Evolutionary conservation across 92 coral and sea anemone species (phyloP), one percentile per base, ranked within the genome.

Genomic region (Bergia puertoricense): DNA sequence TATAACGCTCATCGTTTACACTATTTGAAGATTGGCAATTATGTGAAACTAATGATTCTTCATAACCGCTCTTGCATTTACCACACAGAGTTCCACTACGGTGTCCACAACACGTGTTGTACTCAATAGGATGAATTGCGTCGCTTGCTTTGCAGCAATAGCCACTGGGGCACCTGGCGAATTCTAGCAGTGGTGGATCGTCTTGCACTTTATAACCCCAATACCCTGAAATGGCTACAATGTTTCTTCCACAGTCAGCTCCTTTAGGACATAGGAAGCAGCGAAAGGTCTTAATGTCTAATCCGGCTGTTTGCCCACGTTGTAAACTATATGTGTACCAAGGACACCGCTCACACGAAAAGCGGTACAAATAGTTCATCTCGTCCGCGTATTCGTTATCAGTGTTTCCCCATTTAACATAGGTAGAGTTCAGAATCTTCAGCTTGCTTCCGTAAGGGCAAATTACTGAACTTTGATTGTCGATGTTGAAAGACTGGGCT

Each of bases 41-140:
- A 0, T 30, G 48, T 11, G 73, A 57, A 59, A 80, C 45, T 30
- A 80, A 16, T 16, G 85, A 57, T 57, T 80, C 85, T 37, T 57
- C 85, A 39, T 80, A 80, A 54, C 48, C 85, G 15, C 36, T 16
- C 11, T 57, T 39, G 18, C 85, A 80, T 57, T 11, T 80, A 80
- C 85, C 85, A 56, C 85, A 80, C 30, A 80, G 38, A 54, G 69
- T 41, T 18, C 85, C 85, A 37, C 15, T 59, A 38, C 85, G 42
- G 69, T 80, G 65, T 38, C 85, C 85, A 57, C 85, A 80, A 51
- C 85, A 80, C 36, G 85, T 80, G 85, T 80, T 80, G 73, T 80
- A 80, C 36, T 80, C 85, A 0, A 59, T 7, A 57, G 85, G 85
- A 10, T 80, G 85, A 11, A 20, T 37, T 3, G 43, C 37, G 0